Percentiles rank a stretch among this genome's conserved stretches.
Conservation (phyloP, 2,888 invertebrate species). For the Phoenoteleia sp. region DNA sequence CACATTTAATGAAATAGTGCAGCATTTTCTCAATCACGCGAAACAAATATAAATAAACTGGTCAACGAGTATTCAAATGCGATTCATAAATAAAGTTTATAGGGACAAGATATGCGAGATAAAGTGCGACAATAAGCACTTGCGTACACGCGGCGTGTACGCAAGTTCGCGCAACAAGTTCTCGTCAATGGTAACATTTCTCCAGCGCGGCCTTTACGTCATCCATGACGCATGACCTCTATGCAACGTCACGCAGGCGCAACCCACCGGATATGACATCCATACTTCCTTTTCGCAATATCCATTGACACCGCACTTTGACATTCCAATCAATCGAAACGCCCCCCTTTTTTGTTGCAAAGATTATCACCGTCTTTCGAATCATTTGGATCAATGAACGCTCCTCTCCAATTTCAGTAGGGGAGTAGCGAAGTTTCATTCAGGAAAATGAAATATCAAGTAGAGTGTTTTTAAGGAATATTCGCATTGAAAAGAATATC, state of each 20-base stretch:
- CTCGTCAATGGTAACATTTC: conserved; percentile 79
- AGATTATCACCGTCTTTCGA: conserved; percentile 23
- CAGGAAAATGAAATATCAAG: not conserved
- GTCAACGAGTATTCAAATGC: not conserved
- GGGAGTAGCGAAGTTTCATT: conserved; percentile 4
- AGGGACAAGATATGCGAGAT: conserved; percentile 47
- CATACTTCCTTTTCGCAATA: conserved; percentile 54
- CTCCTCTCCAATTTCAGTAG: not conserved
- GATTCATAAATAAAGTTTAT: conserved; percentile 29
- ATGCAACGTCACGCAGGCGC: conserved; percentile 81
- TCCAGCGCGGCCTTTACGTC: conserved; percentile 78
- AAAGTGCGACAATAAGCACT: conserved; percentile 47
- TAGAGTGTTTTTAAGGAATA: too few species aligned
- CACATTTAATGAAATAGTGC: too few species aligned
- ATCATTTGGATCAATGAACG: conserved; percentile 30
- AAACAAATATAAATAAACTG: not conserved
- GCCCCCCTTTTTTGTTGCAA: conserved; percentile 3
- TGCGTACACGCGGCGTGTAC: conserved; percentile 70
- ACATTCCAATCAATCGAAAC: conserved; percentile 51
- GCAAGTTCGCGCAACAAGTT: conserved; percentile 83
- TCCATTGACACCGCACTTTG: conserved; percentile 55
- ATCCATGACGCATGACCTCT: conserved; percentile 81
- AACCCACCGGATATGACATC: conserved; percentile 66
- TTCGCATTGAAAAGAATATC: too few species aligned
- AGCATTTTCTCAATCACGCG: not conserved